A percentile compares a stretch with the other conserved stretches of the same genome.
Conservation (phyloP, 1,140 invertebrate species). For the Conus ventricosus region DNA sequence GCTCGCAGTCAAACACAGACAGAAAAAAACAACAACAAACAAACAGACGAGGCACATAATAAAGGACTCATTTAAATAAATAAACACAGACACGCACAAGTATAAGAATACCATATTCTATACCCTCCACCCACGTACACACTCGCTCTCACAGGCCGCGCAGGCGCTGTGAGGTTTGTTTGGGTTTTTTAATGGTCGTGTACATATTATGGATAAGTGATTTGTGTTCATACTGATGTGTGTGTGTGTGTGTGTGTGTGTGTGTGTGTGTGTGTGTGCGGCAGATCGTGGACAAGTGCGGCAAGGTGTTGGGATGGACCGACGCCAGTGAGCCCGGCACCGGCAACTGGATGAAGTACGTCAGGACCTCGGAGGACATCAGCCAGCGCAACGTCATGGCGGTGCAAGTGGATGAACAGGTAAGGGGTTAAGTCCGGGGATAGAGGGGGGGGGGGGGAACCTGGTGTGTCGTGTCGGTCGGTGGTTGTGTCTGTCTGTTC, state of each 20-base stretch:
- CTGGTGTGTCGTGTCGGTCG: background rate
- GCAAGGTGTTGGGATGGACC: slow-evolving; percentile 84
- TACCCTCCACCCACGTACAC: too few relatives aligned
- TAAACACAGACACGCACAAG: too few relatives aligned
- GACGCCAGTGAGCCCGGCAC: slow-evolving; percentile 86
- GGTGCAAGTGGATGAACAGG: slow-evolving; percentile 79
- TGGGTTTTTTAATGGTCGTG: background rate
- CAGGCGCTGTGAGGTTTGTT: background rate
- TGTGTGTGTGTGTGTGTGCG: slow-evolving; percentile 56
- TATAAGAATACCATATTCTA: too few relatives aligned
- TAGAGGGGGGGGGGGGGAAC: background rate
- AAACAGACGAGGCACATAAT: too few relatives aligned
- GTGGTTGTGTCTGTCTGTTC: background rate
- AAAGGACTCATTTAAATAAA: too few relatives aligned
- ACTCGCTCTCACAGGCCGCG: too few relatives aligned
- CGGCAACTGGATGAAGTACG: slow-evolving; percentile 84
- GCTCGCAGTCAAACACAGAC: too few relatives aligned
- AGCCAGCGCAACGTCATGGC: slow-evolving; percentile 77
- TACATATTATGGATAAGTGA: background rate
- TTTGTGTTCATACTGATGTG: background rate
- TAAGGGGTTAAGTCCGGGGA: slow-evolving; percentile 9
- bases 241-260: slow-evolving; percentile 14
- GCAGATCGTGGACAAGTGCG: slow-evolving; percentile 83
- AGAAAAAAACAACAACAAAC: too few relatives aligned
- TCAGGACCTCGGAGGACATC: slow-evolving; percentile 78